Evolutionary conservation across 2,888 invertebrate species (phyloP), one percentile per base, ranked within the genome.

Genomic region (Drosophila anomelani): DNA sequence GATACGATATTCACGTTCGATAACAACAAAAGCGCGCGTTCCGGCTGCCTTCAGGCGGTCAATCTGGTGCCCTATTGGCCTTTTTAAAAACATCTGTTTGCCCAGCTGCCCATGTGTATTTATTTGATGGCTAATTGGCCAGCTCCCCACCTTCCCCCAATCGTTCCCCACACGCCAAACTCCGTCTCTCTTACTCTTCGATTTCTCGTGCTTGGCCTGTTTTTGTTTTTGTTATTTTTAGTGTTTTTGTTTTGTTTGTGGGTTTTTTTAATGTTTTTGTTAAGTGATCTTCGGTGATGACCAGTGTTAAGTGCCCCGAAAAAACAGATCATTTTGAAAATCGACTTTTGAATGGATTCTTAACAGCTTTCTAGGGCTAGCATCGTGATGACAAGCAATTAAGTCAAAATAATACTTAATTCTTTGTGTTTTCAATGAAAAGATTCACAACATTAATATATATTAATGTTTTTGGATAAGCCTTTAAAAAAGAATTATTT

Each of bases 41-140:
- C 62, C 60, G 62, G 76, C 69, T 49, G 57, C 59, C 61, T 56
- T 75, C 73, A 47, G n/a, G 56, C 72, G 76, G 67, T 55, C 72
- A 66, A 56, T 84, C 71, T 79, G 67, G 64, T 68, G 69, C 70
- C 77, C 84, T 76, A 77, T 76, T 79, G 60, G 78, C 51, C 57
- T 79, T 84, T 82, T 80, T 76, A 38, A 77, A 77, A 87, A 82
- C 85, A 85, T 87, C 87, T 85, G 85, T 79, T 84, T 63, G 67
- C 49, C 59, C 62, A 72, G 56, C 73, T 63, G 57, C 70, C 71
- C 61, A 70, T 72, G 71, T 67, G 67, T 46, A 43, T 60, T 43
- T 53, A 53, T 36, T 34, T 60, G 60, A 29, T 49, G 67, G 67
- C 67, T 55, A 67, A 67, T 67, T 67, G 55, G 41, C 26, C 55